phyloP scores from a whole-genome alignment of 30 jellyfish, hydroid and myxozoan genomes.

The Chrysaora quinquecirrha region DNA sequence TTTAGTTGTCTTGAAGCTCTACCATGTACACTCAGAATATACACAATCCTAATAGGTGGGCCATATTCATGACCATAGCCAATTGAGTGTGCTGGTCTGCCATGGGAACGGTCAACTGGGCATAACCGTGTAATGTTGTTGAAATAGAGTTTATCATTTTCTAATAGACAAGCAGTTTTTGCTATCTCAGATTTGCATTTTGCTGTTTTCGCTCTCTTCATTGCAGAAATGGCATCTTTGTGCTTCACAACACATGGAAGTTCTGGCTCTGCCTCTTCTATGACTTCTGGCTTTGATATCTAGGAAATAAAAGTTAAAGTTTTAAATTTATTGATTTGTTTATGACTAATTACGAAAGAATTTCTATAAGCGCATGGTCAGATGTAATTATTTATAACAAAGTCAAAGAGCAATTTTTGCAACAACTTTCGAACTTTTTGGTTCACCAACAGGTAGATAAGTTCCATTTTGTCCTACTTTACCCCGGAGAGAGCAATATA shows the following conservation, averaged over 20 bases:
- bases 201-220: slow-evolving; percentile 78
- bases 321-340: too few species aligned
- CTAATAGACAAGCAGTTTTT: slow-evolving; percentile 69
- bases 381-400: too few species aligned
- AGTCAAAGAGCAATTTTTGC: too few species aligned
- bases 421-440: too few species aligned
- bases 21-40: slow-evolving; percentile 90
- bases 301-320: neutral
- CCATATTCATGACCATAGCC: slow-evolving; percentile 84
- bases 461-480: too few species aligned
- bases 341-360: too few species aligned
- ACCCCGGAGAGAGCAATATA: too few species aligned
- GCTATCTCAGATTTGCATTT: slow-evolving; percentile 80
- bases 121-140: slow-evolving; percentile 83
- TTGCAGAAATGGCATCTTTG: slow-evolving; percentile 96
- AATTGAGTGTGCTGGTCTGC: slow-evolving; percentile 94
- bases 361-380: too few species aligned
- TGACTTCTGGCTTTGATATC: slow-evolving; percentile 43
- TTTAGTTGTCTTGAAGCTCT: slow-evolving; percentile 90
- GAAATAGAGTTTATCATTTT: slow-evolving; percentile 67
- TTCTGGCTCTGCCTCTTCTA: slow-evolving; percentile 21
- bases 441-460: too few species aligned
- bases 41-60: slow-evolving; percentile 85
- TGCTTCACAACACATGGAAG: slow-evolving; percentile 74
- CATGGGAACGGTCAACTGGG: slow-evolving; percentile 81